A percentile compares a stretch with the other conserved stretches of the same genome.
Evolutionary conservation across 2,797 vertebrate species (phyloP).

Genomic region (Synanceia verrucosa): DNA sequence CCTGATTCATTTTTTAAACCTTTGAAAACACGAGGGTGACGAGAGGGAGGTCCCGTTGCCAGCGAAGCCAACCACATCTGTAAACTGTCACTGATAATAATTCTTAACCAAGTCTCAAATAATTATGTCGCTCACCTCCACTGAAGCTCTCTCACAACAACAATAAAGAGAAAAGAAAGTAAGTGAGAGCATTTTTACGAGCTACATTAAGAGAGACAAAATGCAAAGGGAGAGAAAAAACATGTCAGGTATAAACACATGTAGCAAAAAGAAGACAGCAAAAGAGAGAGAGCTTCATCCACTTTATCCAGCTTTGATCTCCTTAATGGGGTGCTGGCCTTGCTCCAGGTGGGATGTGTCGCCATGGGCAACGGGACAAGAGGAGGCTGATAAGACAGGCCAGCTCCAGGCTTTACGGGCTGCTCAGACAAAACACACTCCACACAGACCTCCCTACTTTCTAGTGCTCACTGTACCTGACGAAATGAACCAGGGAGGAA

Average conservation of each 20-base stretch:
- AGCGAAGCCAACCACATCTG: slow-evolving; percentile 20
- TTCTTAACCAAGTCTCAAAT: slow-evolving; percentile 1
- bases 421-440: slow-evolving; percentile 68
- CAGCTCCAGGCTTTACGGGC: slow-evolving; percentile 39
- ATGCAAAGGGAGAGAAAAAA: not conserved
- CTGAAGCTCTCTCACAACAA: not conserved
- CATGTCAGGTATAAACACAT: slow-evolving; percentile 34
- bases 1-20: slow-evolving; percentile 13
- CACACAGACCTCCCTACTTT: slow-evolving; percentile 33
- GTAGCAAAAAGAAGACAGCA: slow-evolving; percentile 28
- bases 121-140: not conserved
- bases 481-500: not conserved
- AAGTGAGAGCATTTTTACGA: not conserved
- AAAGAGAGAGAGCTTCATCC: slow-evolving; percentile 54
- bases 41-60: slow-evolving; percentile 11
- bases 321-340: slow-evolving; percentile 76
- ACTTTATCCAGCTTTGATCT: slow-evolving; percentile 76
- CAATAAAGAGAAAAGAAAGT: not conserved
- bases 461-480: slow-evolving; percentile 1
- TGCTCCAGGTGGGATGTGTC: slow-evolving; percentile 74
- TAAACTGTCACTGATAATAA: slow-evolving; percentile 33
- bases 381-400: slow-evolving; percentile 67
- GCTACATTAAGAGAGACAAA: not conserved
- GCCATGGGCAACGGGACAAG: slow-evolving; percentile 72
- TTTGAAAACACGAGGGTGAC: slow-evolving; percentile 18